phyloP scores from a whole-genome alignment of 2,113 vertebrate genomes.

The Osmerus mordax region DNA sequence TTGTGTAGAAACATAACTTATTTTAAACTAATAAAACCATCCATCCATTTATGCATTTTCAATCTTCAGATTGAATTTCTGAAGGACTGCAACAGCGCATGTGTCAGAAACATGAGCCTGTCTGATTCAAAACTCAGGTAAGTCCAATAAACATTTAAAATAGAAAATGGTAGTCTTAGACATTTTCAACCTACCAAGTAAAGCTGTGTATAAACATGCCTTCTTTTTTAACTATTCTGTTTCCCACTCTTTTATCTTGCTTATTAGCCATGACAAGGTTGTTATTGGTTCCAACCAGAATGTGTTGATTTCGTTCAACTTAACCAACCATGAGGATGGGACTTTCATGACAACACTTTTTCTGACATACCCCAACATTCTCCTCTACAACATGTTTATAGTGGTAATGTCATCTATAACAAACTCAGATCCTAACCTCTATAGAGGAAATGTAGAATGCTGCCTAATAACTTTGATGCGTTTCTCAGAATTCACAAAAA shows the following conservation, averaged over 20 bases:
- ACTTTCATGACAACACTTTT: constrained; percentile 47
- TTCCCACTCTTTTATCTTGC: background rate
- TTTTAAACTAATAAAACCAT: background rate
- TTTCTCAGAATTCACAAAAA: constrained; percentile 23
- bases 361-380: constrained; percentile 42
- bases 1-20: background rate
- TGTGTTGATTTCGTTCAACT: constrained; percentile 35
- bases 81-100: constrained; percentile 28
- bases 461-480: background rate
- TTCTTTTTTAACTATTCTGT: background rate
- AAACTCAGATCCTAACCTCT: background rate
- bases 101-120: constrained; percentile 31
- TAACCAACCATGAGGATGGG: constrained; percentile 33
- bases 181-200: too few species aligned
- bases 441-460: background rate
- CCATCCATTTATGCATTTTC: background rate
- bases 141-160: background rate
- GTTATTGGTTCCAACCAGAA: constrained; percentile 38
- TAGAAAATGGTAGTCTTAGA: too few species aligned
- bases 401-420: constrained; percentile 27
- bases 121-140: constrained; percentile 41
- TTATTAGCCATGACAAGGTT: constrained; percentile 22
- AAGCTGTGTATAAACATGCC: background rate
- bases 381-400: constrained; percentile 25
- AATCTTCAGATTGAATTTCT: constrained; percentile 44